A percentile compares a stretch with the other conserved stretches of the same genome.
These are phyloP conservation scores for Ormyrus thymus DNA, from an alignment of 2,888 invertebrate species.

Conservation along the genomic window DNA sequence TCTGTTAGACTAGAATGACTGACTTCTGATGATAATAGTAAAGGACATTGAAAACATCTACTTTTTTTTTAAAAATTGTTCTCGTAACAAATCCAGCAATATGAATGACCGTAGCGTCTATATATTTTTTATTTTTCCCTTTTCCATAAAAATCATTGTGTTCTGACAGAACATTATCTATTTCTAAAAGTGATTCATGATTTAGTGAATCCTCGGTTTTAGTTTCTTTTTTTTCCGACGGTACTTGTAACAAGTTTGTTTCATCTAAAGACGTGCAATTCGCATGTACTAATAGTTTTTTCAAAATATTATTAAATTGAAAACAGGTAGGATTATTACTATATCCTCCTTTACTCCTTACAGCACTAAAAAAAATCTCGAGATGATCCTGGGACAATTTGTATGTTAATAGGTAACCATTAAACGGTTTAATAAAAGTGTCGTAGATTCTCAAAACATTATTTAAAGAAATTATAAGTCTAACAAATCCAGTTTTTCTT, in stretches of 20 bases:
- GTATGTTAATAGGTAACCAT: conserved; percentile 53
- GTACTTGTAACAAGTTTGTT: conserved; percentile 47
- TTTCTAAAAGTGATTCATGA: neutral
- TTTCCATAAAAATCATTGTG: conserved; percentile 13
- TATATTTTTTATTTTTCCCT: conserved; percentile 18
- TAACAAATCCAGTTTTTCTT: conserved; percentile 58
- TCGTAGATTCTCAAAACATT: conserved; percentile 51
- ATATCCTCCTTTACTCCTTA: conserved; percentile 49
- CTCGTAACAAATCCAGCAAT: conserved; percentile 51
- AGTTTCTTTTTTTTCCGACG: neutral
- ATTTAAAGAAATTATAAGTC: conserved; percentile 55
- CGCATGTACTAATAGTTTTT: conserved; percentile 36
- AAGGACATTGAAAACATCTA: conserved; percentile 3
- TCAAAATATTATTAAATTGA: conserved; percentile 23
- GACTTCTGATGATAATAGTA: conserved; percentile 36
- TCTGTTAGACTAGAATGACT: conserved; percentile 12
- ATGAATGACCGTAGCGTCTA: conserved; percentile 39
- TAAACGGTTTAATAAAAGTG: conserved; percentile 24
- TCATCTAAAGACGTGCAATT: conserved; percentile 51
- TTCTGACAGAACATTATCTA: conserved; percentile 2
- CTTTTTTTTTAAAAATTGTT: neutral
- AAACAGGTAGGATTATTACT: conserved; percentile 53
- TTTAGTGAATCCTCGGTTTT: neutral
- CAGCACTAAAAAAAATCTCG: conserved; percentile 52
- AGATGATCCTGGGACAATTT: conserved; percentile 55